Evolutionary conservation across 2,797 vertebrate species (phyloP).

Genomic region (Avahi laniger): DNA sequence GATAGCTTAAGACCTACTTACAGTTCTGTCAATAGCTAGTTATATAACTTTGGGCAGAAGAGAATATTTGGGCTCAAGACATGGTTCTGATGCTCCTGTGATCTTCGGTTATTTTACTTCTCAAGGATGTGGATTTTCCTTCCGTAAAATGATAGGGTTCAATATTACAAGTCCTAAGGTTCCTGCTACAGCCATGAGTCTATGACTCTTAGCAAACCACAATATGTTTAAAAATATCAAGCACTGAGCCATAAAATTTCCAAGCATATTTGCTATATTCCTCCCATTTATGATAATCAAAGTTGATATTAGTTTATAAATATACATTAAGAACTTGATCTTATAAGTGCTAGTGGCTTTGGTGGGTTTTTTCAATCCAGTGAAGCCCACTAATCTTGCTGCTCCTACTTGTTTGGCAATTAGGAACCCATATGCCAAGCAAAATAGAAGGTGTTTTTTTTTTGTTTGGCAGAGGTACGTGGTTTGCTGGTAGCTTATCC

Average conservation of each 20-base stretch:
- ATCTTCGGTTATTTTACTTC: conserved; percentile 10
- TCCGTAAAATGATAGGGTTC: conserved; percentile 50
- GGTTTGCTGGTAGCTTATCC: background rate
- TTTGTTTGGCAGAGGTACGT: conserved; percentile 9
- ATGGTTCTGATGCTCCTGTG: background rate
- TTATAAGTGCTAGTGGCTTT: conserved; percentile 43
- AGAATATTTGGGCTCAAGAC: background rate
- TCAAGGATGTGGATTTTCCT: conserved; percentile 35
- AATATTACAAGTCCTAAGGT: background rate
- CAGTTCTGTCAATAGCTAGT: background rate
- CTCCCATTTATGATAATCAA: conserved; percentile 55
- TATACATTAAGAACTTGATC: conserved; percentile 32
- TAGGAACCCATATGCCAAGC: conserved; percentile 18
- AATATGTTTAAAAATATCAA: conserved; percentile 20
- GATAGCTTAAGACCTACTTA: background rate
- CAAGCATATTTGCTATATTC: conserved; percentile 61
- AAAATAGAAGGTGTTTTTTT: background rate
- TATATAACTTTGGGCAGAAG: conserved; percentile 32
- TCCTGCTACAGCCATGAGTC: background rate
- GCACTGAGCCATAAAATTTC: background rate
- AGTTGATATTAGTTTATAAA: conserved; percentile 33
- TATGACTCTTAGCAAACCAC: conserved; percentile 42
- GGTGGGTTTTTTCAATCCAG: background rate
- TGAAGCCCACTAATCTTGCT: conserved; percentile 28
- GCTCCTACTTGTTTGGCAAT: conserved; percentile 51